A percentile compares a stretch with the other conserved stretches of the same genome.
Conservation (phyloP, 2,888 invertebrate species). For the Rhyacophila evoluta region DNA sequence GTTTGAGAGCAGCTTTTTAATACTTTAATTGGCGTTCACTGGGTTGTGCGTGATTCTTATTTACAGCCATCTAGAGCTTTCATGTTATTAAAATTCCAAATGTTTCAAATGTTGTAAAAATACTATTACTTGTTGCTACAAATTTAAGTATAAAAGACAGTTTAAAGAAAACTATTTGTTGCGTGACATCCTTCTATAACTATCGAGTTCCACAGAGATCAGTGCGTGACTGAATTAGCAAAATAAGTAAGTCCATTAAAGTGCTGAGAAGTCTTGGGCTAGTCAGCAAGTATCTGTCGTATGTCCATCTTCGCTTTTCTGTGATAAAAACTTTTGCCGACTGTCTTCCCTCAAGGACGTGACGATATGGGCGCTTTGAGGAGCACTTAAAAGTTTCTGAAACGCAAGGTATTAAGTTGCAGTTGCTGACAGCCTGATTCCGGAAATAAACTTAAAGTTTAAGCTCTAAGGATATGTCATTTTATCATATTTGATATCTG, state of each 20-base stretch:
- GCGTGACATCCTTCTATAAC: too few species aligned
- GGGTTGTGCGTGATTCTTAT: too few species aligned
- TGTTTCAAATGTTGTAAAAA: too few species aligned
- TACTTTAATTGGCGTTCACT: too few species aligned
- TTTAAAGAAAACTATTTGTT: too few species aligned
- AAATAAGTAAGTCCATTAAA: neutral
- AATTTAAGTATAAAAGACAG: too few species aligned
- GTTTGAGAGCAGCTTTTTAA: too few species aligned
- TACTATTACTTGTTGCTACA: too few species aligned
- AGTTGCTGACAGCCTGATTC: neutral
- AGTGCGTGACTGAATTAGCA: neutral
- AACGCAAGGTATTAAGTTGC: neutral
- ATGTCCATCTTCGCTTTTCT: neutral
- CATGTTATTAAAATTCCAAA: too few species aligned
- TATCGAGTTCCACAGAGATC: neutral
- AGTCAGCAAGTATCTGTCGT: neutral
- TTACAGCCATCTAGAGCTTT: too few species aligned
- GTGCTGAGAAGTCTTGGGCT: neutral
- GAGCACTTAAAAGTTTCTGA: constrained; percentile 10
- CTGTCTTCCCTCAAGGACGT: neutral
- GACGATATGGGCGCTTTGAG: neutral
- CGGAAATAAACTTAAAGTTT: neutral
- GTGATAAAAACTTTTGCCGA: neutral
- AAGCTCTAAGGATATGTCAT: too few species aligned
- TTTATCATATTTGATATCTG: too few species aligned